phyloP scores from a whole-genome alignment of 1,140 invertebrate species.

The Drosophila kanapiae region DNA sequence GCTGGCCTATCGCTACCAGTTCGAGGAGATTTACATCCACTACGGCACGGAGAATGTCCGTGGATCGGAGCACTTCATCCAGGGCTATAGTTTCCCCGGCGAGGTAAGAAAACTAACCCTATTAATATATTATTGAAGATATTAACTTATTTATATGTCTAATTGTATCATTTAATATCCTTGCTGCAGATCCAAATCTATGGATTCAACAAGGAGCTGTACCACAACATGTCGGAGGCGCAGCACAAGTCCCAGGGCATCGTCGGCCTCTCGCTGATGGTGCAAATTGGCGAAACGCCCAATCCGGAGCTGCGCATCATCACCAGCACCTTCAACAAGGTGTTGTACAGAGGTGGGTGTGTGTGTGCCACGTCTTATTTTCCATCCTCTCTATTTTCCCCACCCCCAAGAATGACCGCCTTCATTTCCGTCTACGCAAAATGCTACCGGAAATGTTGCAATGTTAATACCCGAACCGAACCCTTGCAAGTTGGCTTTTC shows the following conservation, averaged over 20 bases:
- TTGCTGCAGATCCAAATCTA: slow-evolving; percentile 94
- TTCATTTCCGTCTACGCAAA: slow-evolving; percentile 78
- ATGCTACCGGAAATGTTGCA: slow-evolving; percentile 74
- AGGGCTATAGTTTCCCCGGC: slow-evolving; percentile 96
- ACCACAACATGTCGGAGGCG: slow-evolving; percentile 97
- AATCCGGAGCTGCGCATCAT: slow-evolving; percentile 94
- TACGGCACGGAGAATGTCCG: slow-evolving; percentile 94
- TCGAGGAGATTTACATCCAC: slow-evolving; percentile 97
- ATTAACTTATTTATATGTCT: too few relatives aligned
- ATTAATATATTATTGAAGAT: neutral
- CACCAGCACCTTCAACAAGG: slow-evolving; percentile 94
- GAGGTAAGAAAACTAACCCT: slow-evolving; percentile 89
- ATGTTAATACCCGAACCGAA: slow-evolving; percentile 28
- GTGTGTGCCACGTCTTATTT: neutral
- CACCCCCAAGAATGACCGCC: neutral
- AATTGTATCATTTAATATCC: too few relatives aligned
- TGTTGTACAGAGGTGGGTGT: slow-evolving; percentile 92
- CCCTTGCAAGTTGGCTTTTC: slow-evolving; percentile 30
- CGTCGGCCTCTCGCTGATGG: slow-evolving; percentile 96
- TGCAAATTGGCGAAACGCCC: slow-evolving; percentile 94
- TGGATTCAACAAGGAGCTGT: slow-evolving; percentile 98
- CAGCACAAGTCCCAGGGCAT: slow-evolving; percentile 96
- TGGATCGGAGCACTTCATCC: slow-evolving; percentile 97
- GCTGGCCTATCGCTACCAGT: slow-evolving; percentile 96
- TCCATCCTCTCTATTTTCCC: neutral